Base-by-base conservation (phyloP, 1,140 invertebrate species). In the Pseudomyrmex dendroicus region DNA sequence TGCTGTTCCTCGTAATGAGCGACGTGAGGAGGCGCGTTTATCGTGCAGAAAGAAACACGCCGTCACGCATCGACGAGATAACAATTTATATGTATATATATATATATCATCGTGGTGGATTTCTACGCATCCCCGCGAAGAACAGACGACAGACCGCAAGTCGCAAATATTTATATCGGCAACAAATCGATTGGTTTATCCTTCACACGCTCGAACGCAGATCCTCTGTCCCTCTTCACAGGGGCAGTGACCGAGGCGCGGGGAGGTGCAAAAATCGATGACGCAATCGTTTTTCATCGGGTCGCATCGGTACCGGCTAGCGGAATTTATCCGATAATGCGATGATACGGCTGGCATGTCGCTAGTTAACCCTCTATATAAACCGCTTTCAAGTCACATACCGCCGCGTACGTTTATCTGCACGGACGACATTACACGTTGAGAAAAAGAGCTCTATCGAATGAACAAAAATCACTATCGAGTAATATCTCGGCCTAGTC, bases 111-210 rank as follows among this genome's bases (percentile, higher is more conserved):
- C 61, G 59, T 61, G 56, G 44, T 20, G 86, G 74, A 80, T 84
- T 83, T 82, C 86, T 25, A 68, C 73, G 63, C 48, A 10, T 15
- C 20, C 57, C 25, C 22, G 76, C 68, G n/a, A 46, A 67, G 73
- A 50, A 68, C 56, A n/a, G 10, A 52, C 13, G 50, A 12, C 72
- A 76, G 61, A 62, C 50, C 83, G 66, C 35, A 35, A 35, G 62
- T 67, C 62, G 78, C 68, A 85, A 89, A 88, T 88, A 89, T 89
- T 88, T 89, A 89, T 84, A 78, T 66, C 85, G 73, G 73, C 77
- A 73, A 67, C 78, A 84, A 85, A 88, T 88, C 74, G 86, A 85
- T 35, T 67, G 77, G 72, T 73, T 66, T 77, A 78, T 89, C 86
- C 84, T 85, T 85, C 67, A 73, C 67, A 73, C 61, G 86, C 86